Conservation (phyloP, 1,140 invertebrate species). For the Stegodyphus mimosarum region DNA sequence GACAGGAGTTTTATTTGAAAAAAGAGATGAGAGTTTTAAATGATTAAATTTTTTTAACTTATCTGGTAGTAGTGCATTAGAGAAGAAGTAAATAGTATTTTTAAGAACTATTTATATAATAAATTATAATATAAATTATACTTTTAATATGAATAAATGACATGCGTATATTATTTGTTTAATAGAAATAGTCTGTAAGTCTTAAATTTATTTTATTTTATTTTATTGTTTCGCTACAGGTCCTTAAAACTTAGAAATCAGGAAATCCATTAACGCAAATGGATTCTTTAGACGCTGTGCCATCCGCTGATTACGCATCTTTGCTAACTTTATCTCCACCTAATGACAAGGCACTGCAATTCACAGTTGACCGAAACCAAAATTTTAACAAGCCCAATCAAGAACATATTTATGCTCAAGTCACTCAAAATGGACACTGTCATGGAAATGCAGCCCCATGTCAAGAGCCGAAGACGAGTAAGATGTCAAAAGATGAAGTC, state of each 20-base stretch:
- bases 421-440: neutral
- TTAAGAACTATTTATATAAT: too few species aligned
- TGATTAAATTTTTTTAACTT: too few species aligned
- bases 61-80: too few species aligned
- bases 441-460: neutral
- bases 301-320: constrained; percentile 38
- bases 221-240: neutral
- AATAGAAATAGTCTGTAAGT: neutral
- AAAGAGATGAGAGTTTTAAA: too few species aligned
- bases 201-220: neutral
- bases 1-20: too few species aligned
- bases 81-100: too few species aligned
- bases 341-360: neutral
- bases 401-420: constrained; percentile 51
- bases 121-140: too few species aligned
- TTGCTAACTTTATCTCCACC: constrained; percentile 19
- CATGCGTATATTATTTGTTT: too few species aligned
- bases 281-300: constrained; percentile 41
- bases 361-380: neutral
- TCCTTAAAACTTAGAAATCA: neutral
- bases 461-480: neutral
- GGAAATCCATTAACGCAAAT: neutral
- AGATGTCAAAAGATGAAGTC: neutral
- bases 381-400: constrained; percentile 12
- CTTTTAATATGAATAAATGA: too few species aligned